Conservation (phyloP, 2,113 vertebrate species). For the Lagenorhynchus albirostris region DNA sequence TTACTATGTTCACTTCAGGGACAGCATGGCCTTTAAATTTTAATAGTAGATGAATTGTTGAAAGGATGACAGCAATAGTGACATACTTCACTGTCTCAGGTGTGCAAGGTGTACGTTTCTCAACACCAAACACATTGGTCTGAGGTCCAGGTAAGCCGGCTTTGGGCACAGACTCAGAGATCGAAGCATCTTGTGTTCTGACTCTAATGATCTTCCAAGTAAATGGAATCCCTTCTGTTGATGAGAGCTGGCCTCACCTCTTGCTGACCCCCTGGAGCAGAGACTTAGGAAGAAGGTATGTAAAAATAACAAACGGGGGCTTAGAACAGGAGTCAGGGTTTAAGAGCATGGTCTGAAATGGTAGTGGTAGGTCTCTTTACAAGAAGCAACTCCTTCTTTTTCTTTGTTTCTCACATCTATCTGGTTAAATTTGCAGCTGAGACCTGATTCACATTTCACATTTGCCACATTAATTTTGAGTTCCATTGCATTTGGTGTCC, state of each 20-base stretch:
- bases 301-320: accelerated
- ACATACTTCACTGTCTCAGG: background rate
- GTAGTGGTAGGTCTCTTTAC: accelerated
- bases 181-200: accelerated
- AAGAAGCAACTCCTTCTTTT: background rate
- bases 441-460: background rate
- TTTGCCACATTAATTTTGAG: background rate
- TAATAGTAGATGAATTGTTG: background rate
- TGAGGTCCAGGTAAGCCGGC: background rate
- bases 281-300: background rate
- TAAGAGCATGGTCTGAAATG: too few species aligned
- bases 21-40: background rate
- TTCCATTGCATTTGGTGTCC: accelerated
- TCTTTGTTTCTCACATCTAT: background rate
- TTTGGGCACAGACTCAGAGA: background rate
- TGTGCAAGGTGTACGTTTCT: background rate
- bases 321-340: background rate
- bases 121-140: accelerated
- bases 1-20: background rate
- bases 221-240: background rate
- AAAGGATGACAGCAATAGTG: accelerated
- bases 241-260: background rate
- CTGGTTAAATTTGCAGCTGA: background rate
- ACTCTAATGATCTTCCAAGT: background rate
- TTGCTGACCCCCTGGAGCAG: background rate